Base-by-base conservation (phyloP, 1,140 invertebrate genomes). In the Leucophenga varia region DNA sequence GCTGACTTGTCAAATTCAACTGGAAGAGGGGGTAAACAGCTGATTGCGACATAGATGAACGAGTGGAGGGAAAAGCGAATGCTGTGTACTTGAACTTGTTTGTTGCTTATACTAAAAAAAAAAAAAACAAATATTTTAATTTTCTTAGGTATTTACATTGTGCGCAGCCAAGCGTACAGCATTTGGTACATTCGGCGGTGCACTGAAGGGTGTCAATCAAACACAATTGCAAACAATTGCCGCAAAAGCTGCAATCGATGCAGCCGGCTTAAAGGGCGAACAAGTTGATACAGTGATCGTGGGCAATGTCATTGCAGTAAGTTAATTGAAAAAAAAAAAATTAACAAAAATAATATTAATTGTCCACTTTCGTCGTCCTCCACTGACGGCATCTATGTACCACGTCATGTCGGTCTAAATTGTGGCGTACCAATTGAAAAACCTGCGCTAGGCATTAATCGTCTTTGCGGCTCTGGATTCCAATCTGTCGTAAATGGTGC, bases 81-180 rank as follows among this genome's bases (percentile, higher is more conserved):
- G n/a, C n/a, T n/a, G n/a, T n/a, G n/a, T n/a, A n/a, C n/a, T n/a
- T n/a, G n/a, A n/a, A n/a, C n/a, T n/a, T n/a, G n/a, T n/a, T n/a
- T n/a, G n/a, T 38, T 17, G 17, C 51, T 57, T 57, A 47, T n/a
- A n/a, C n/a, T n/a, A n/a, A n/a, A n/a, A n/a, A n/a, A n/a, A n/a
- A n/a, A n/a, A n/a, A n/a, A n/a, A n/a, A n/a, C n/a, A n/a, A n/a
- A n/a, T n/a, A n/a, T n/a, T n/a, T n/a, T n/a, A n/a, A n/a, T n/a
- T n/a, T n/a, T 78, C 70, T 1, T 49, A 93, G 93, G 91, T 74
- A 83, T 98, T 54, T 98, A 94, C 74, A 93, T 99, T 78, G 91
- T 98, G n/a, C 40, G 93, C 89, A 64, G 95, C 95, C 6, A 98
- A 98, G 75, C 83, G 97, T 42, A 98, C 96, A n/a, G 90, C 97